Base-by-base conservation (phyloP, 2,113 vertebrate genomes). In the Sciurus niger region DNA sequence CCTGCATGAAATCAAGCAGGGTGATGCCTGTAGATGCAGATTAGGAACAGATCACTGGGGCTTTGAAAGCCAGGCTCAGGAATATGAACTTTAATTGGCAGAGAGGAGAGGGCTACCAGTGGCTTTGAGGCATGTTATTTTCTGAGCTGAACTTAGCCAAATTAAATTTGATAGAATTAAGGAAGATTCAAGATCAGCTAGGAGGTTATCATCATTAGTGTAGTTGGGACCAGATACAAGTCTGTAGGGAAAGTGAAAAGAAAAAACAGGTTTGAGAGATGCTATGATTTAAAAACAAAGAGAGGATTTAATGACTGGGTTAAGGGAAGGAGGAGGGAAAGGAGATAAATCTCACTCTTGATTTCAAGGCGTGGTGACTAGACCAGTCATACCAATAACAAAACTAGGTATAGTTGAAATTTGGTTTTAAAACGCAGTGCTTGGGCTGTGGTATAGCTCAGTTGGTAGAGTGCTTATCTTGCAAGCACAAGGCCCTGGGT, bases 41-140 rank as follows among this genome's bases (percentile, higher is more conserved):
- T 78, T 22, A 70, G 60, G 32, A 0, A 55, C 30, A 43, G 13
- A 73, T 60, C 63, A 34, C 30, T 7, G 84, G 74, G 17, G 60
- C 67, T 72, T 14, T 78, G 82, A 32, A 9, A 43, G n/a, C 34
- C 55, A 65, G 24, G 65, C 73, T 84, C 48, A 32, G 60, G 34
- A 48, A 18, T 46, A 24, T 77, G 77, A 94, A 73, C 83, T 96
- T 79, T 58, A 40, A 11, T 58, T 88, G 89, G 85, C 80, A 67
- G 51, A 77, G 73, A 74, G n/a, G 37, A 74, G 43, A 80, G 37
- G 6, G 4, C 48, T 65, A 16, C 77, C 10, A 6, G 70, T 6
- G 12, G 60, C 65, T 89, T 73, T 53, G 68, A 63, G 60, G 32
- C 30, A 20, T 1, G 4, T 79, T 72, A n/a, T 53, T 43, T 55